Evolutionary conservation across 2,888 invertebrate genomes (phyloP).

Genomic region (Eupithecia subumbrata): DNA sequence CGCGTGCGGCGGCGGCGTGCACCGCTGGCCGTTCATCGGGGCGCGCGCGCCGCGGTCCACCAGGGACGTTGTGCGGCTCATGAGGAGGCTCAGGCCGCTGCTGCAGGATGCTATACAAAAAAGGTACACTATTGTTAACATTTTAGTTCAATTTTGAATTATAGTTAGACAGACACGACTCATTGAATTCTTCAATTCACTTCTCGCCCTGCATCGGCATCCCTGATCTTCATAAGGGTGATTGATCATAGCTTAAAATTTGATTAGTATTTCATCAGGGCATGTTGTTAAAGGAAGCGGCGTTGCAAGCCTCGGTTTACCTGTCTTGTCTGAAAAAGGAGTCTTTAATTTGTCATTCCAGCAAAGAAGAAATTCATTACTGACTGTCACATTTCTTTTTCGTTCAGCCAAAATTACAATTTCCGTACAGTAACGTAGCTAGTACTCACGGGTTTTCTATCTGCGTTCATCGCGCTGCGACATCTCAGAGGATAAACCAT

Average conservation of each 20-base stretch:
- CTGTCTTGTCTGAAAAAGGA: neutral
- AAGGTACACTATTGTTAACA: constrained; percentile 8
- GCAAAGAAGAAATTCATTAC: no score
- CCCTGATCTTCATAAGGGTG: neutral
- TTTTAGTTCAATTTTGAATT: neutral
- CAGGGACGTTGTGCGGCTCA: constrained; percentile 91
- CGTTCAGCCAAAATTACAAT: no score
- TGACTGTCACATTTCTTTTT: no score
- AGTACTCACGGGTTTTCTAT: neutral
- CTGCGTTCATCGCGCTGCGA: neutral
- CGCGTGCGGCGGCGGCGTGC: constrained; percentile 86
- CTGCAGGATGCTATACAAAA: constrained; percentile 98
- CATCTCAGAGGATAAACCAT: neutral
- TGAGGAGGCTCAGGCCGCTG: constrained; percentile 95
- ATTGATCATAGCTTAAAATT: neutral
- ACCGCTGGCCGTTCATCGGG: constrained; percentile 94
- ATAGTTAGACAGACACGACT: neutral
- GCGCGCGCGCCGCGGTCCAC: constrained; percentile 94
- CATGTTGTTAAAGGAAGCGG: neutral
- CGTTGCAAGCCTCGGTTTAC: neutral
- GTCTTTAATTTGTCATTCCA: neutral
- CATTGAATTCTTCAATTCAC: neutral
- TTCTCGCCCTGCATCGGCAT: neutral
- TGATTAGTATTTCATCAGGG: neutral
- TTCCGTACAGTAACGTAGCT: no score